These are phyloP conservation scores for Galerucella pusilla DNA, from an alignment of 2,888 invertebrate species.

Conservation along the genomic window DNA sequence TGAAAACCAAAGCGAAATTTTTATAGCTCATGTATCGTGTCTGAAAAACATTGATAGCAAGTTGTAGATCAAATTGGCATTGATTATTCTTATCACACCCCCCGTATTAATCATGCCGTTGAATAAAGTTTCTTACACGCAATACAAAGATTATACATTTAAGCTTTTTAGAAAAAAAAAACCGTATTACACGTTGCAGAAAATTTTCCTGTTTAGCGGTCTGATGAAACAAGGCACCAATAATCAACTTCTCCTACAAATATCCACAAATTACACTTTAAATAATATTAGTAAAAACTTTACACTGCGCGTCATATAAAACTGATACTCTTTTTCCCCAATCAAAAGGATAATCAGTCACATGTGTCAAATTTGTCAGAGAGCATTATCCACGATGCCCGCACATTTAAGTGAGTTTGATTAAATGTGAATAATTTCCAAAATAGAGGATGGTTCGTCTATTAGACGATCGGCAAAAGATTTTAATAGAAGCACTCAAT, in stretches of 20 bases:
- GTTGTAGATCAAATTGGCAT: constrained; percentile 34
- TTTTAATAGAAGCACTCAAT: no score
- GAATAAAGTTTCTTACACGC: constrained; percentile 33
- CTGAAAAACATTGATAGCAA: constrained; percentile 33
- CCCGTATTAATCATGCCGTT: constrained; percentile 33
- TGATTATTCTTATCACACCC: constrained; percentile 35
- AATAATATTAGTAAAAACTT: no score
- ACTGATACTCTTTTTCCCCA: no score
- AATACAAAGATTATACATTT: constrained; percentile 34
- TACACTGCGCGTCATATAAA: no score
- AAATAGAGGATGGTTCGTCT: no score
- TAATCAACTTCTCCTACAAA: not conserved
- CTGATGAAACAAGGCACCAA: constrained; percentile 15
- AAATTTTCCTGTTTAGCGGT: constrained; percentile 26
- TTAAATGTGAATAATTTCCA: no score
- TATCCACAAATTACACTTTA: no score
- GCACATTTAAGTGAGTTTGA: no score
- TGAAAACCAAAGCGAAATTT: constrained; percentile 33
- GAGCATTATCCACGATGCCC: no score
- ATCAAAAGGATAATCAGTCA: no score
- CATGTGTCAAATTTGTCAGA: no score
- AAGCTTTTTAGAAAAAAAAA: constrained; percentile 28
- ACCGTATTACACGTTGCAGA: constrained; percentile 33
- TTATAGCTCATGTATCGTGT: constrained; percentile 33
- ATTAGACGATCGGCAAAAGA: no score